phyloP scores from a whole-genome alignment of 2,113 vertebrate species.

The Micromys minutus region DNA sequence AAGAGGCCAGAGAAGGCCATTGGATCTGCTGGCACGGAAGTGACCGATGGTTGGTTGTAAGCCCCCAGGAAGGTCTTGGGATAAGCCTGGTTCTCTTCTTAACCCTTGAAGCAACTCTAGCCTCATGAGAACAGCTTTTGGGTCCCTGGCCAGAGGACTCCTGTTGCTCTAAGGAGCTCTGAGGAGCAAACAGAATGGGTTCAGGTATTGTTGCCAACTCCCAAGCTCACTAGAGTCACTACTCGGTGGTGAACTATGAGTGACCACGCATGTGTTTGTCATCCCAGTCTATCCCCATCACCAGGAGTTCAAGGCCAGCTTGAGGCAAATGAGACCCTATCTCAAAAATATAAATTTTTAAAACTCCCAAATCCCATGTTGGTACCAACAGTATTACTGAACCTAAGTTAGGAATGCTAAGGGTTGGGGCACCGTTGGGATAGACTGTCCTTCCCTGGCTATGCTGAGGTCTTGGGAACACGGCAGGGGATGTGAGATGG shows the following conservation, averaged over 20 bases:
- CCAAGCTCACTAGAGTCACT: too few species aligned
- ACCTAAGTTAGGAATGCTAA: too few species aligned
- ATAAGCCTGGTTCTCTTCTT: background rate
- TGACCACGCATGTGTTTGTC: background rate
- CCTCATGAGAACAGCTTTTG: background rate
- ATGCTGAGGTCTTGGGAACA: background rate
- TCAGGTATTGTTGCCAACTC: background rate
- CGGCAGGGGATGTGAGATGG: background rate
- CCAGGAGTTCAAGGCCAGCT: background rate
- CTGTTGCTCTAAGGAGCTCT: background rate
- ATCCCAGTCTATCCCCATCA: background rate
- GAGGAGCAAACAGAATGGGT: background rate
- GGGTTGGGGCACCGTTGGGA: background rate
- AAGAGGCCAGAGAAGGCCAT: background rate
- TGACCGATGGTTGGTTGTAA: background rate
- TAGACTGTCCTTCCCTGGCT: background rate
- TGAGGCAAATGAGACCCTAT: background rate
- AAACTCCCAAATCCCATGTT: background rate
- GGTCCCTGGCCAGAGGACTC: background rate
- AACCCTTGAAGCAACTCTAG: background rate
- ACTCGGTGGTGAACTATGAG: too few species aligned
- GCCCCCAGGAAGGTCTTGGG: background rate
- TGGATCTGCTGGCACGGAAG: background rate
- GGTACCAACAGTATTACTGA: too few species aligned
- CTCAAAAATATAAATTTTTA: background rate